These are phyloP conservation scores for Jacana jacana DNA, from an alignment of 2,113 vertebrate genomes.

Conservation along the genomic window DNA sequence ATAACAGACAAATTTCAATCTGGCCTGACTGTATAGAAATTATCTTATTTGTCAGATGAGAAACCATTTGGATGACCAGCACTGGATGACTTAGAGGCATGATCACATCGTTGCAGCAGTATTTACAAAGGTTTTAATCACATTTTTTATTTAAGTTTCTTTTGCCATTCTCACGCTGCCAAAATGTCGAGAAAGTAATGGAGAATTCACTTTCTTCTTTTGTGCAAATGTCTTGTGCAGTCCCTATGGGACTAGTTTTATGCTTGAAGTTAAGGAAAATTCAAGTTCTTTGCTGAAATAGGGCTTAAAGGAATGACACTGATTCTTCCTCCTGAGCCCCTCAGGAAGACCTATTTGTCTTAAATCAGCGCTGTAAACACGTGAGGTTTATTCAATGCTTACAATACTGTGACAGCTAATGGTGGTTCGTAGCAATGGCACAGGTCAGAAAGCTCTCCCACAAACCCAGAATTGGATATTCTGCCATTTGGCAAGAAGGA, in stretches of 20 bases:
- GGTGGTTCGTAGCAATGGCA: not conserved
- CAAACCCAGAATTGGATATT: not conserved
- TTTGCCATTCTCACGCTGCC: conserved; percentile 30
- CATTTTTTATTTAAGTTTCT: not conserved
- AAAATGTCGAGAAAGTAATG: conserved; percentile 13
- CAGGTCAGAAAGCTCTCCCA: not conserved
- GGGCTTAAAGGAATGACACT: not conserved
- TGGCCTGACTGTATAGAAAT: not conserved
- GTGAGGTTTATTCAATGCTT: not conserved
- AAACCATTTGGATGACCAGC: conserved; percentile 72
- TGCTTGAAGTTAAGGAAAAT: not conserved
- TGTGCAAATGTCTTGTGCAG: not conserved
- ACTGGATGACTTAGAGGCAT: conserved; percentile 27
- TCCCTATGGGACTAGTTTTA: not conserved
- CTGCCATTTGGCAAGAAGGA: not conserved
- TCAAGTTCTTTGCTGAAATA: not conserved
- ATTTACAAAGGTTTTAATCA: not conserved
- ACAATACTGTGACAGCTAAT: accelerated
- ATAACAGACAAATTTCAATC: not conserved
- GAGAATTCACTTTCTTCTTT: not conserved
- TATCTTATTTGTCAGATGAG: not conserved
- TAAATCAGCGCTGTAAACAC: not conserved
- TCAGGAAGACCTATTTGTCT: not conserved
- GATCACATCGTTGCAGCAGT: conserved; percentile 6
- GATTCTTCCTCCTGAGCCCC: not conserved